Conservation (phyloP, 2,797 vertebrate genomes). For the Tokudaia tokunoshimensis region DNA sequence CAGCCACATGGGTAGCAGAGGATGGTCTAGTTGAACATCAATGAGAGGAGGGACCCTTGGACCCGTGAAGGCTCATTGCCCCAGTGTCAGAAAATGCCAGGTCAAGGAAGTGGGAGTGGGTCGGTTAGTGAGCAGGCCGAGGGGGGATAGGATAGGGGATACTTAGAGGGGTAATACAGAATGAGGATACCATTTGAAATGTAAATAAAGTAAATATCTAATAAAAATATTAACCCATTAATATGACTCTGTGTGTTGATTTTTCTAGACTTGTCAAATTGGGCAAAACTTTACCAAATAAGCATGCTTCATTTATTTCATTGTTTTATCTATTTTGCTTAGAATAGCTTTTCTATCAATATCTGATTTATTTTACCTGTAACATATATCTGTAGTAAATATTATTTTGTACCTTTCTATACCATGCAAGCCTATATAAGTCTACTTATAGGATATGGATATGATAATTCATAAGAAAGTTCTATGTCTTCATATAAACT, state of each 20-base stretch:
- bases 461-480: background rate
- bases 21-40: no score
- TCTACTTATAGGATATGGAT: background rate
- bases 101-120: no score
- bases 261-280: slow-evolving; percentile 22
- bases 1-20: no score
- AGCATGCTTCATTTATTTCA: background rate
- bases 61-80: no score
- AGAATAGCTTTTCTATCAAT: slow-evolving; percentile 13
- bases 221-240: background rate
- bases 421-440: slow-evolving; percentile 48
- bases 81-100: no score
- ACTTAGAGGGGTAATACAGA: no score
- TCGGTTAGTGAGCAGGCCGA: no score
- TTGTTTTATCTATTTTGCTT: slow-evolving; percentile 27
- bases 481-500: background rate
- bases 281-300: background rate
- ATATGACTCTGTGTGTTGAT: background rate
- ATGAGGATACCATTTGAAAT: no score
- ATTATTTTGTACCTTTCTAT: background rate
- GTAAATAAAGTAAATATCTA: no score
- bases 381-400: background rate
- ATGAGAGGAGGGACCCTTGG: no score
- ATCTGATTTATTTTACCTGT: background rate
- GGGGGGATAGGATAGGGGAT: no score